Percentiles rank a stretch among this genome's conserved stretches.
These are phyloP conservation scores for Ispidina lecontei DNA, from an alignment of 2,797 vertebrate genomes.

Conservation along the genomic window DNA sequence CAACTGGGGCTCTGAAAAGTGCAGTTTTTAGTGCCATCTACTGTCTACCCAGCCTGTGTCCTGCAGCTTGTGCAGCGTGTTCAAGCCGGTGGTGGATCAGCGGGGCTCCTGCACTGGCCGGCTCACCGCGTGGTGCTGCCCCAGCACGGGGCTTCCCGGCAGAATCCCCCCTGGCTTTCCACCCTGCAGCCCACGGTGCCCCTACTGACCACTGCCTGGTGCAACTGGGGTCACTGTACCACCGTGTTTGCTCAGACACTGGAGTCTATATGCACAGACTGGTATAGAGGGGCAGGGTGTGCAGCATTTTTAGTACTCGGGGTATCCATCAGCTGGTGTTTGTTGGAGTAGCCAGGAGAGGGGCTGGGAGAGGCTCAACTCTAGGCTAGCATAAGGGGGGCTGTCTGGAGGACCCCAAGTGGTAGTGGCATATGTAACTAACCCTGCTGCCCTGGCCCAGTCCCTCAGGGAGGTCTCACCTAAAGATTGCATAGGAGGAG, in stretches of 20 bases:
- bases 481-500: not conserved
- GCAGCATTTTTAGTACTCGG: too few species aligned
- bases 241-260: too few species aligned
- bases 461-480: not conserved
- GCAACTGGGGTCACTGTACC: too few species aligned
- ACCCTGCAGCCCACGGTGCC: too few species aligned
- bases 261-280: too few species aligned
- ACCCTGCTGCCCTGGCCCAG: not conserved
- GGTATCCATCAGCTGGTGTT: too few species aligned
- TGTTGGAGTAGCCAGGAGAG: too few species aligned
- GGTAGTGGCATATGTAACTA: not conserved
- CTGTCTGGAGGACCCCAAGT: not conserved
- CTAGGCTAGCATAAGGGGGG: not conserved
- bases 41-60: not conserved
- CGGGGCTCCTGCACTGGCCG: not conserved
- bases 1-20: not conserved
- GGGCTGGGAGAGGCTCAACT: too few species aligned
- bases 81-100: not conserved
- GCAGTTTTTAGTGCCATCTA: conserved; percentile 19
- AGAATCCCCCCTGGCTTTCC: too few species aligned
- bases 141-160: not conserved
- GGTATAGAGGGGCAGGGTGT: too few species aligned
- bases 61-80: too few species aligned
- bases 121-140: not conserved
- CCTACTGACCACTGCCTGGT: too few species aligned